Evolutionary conservation across 2,113 vertebrate genomes (phyloP).

Genomic region (Hipposideros armiger): DNA sequence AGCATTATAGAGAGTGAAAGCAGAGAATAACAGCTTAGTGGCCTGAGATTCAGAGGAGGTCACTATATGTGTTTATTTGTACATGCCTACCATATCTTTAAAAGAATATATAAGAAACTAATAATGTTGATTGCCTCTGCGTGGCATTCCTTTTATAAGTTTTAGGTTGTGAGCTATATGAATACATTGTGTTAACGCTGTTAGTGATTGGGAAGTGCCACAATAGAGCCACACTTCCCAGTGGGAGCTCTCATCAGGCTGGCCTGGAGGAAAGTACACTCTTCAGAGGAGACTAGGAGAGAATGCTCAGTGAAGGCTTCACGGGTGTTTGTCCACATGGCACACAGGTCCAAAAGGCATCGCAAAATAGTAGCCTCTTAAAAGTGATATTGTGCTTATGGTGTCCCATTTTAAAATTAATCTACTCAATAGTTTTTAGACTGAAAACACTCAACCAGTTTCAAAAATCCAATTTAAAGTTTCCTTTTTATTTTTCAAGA

Average conservation of each 20-base stretch:
- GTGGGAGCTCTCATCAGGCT: fast-evolving
- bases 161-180: neutral
- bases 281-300: neutral
- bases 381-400: neutral
- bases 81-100: neutral
- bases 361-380: neutral
- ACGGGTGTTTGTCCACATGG: neutral
- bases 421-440: slow-evolving; percentile 52
- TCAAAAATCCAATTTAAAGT: slow-evolving; percentile 73
- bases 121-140: neutral
- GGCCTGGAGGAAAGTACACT: neutral
- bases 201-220: neutral
- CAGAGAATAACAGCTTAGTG: neutral
- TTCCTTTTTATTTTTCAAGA: slow-evolving; percentile 60
- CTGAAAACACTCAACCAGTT: slow-evolving; percentile 6
- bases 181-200: neutral
- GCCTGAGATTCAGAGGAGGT: neutral
- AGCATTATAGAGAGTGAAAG: too few relatives aligned
- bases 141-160: neutral
- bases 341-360: neutral
- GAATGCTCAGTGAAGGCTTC: neutral
- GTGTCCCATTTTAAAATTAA: slow-evolving; percentile 38
- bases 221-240: neutral
- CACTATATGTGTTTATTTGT: neutral
- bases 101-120: neutral